These are phyloP conservation scores for Drosophila nikananu DNA, from an alignment of 1,140 invertebrate genomes.

Conservation along the genomic window DNA sequence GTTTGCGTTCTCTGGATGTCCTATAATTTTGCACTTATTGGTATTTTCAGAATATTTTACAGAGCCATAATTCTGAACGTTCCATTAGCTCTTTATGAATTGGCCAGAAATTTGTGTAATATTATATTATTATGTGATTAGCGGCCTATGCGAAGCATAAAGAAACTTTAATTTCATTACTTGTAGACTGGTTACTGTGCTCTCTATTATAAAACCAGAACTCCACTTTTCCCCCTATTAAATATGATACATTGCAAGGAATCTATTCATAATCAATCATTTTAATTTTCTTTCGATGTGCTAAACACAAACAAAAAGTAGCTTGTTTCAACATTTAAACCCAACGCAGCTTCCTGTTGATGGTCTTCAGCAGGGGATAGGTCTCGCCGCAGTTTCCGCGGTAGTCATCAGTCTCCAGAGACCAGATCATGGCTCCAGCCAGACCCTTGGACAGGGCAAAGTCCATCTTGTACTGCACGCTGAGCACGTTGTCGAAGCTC, in stretches of 20 bases:
- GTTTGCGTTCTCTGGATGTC: not conserved
- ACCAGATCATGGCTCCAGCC: conserved; percentile 93
- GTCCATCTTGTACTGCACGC: conserved; percentile 81
- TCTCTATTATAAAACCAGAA: no score
- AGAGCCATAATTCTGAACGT: no score
- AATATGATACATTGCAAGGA: not conserved
- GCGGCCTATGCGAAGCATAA: not conserved
- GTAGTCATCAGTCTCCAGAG: conserved; percentile 92
- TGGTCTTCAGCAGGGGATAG: conserved; percentile 86
- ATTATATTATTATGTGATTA: not conserved
- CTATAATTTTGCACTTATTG: no score
- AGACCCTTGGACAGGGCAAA: conserved; percentile 86
- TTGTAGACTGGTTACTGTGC: no score
- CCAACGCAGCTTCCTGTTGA: conserved; percentile 79
- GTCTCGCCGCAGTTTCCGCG: conserved; percentile 87
- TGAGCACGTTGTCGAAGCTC: conserved; percentile 83
- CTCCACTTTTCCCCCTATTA: not conserved
- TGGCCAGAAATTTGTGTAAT: no score
- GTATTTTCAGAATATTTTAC: no score
- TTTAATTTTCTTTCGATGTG: not conserved
- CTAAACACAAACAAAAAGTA: not conserved
- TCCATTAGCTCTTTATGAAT: no score
- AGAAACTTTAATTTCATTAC: not conserved
- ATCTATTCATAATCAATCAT: not conserved
- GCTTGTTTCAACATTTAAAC: not conserved